Percentiles rank a stretch among this genome's conserved stretches.
These are phyloP conservation scores for Nematostella vectensis DNA, from an alignment of 92 coral and sea anemone genomes.

Conservation along the genomic window DNA sequence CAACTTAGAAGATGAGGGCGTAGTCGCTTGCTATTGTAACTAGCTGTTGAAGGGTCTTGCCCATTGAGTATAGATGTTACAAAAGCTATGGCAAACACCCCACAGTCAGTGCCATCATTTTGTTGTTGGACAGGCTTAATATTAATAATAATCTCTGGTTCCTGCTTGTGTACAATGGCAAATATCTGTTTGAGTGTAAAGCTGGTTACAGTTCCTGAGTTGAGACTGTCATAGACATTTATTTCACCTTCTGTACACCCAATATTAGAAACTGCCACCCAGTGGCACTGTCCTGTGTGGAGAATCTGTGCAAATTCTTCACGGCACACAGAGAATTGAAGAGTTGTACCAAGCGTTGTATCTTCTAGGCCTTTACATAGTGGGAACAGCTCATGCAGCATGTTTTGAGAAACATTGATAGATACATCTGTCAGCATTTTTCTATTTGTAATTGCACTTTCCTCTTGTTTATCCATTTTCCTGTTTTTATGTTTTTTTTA, in stretches of 20 bases:
- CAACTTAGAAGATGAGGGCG: slow-evolving; percentile 25
- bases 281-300: slow-evolving; percentile 33
- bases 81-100: slow-evolving; percentile 49
- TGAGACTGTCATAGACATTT: slow-evolving; percentile 28
- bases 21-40: slow-evolving; percentile 1
- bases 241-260: slow-evolving; percentile 17
- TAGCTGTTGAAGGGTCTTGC: slow-evolving; percentile 7
- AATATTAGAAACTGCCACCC: slow-evolving; percentile 22
- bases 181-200: slow-evolving; percentile 29
- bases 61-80: slow-evolving; percentile 34
- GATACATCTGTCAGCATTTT: slow-evolving; percentile 34
- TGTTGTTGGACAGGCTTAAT: slow-evolving; percentile 38
- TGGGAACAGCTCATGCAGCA: slow-evolving; percentile 24
- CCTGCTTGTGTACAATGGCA: slow-evolving; percentile 11
- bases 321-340: slow-evolving; percentile 11
- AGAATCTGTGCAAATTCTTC: slow-evolving; percentile 33
- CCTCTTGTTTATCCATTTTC: slow-evolving; percentile 6
- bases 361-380: slow-evolving; percentile 8
- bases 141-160: slow-evolving; percentile 12
- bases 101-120: slow-evolving; percentile 42
- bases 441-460: slow-evolving; percentile 6
- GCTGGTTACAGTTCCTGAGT: slow-evolving; percentile 5
- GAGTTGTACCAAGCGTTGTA: slow-evolving; percentile 25
- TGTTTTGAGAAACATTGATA: slow-evolving; percentile 18
- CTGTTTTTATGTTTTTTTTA: slow-evolving; percentile 10